Base-by-base conservation (phyloP, 1,140 invertebrate species). In the Proctacanthus coquilletti region DNA sequence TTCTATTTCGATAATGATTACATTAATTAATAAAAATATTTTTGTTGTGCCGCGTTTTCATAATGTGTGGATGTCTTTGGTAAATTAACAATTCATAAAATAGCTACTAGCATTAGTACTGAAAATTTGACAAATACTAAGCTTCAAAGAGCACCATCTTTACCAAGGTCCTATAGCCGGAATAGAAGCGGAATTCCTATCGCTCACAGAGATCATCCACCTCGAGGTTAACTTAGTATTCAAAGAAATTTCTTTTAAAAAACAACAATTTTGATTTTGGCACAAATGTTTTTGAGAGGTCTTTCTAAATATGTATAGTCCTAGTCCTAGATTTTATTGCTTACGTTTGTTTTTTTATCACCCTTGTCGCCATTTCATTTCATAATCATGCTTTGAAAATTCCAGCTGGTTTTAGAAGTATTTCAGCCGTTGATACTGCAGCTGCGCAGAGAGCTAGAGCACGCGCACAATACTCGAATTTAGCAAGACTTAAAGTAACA, bases 351-450 rank as follows among this genome's bases (percentile, higher is more conserved):
- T n/a, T n/a, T n/a, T n/a, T n/a, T n/a, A n/a, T n/a, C n/a, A n/a
- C n/a, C n/a, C n/a, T n/a, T n/a, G n/a, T n/a, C n/a, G n/a, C n/a
- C n/a, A n/a, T n/a, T n/a, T n/a, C n/a, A n/a, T n/a, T n/a, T n/a
- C n/a, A n/a, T n/a, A n/a, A n/a, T n/a, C n/a, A n/a, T n/a, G n/a
- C n/a, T n/a, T n/a, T n/a, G 18, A 59, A 59, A 33, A 42, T 55
- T 0, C 42, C 53, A 14, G 46, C 62, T 34, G 71, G 62, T 40
- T 69, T 67, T 49, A 73, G 89, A 42, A 94, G 89, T 32, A 88
- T 84, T 51, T 93, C 88, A 46, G 89, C 89, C 27, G 85, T 94
- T 52, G 91, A 96, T 68, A 70, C 88, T 37, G 83, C 84, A 47
- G 85, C 86, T 8, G 86, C 78, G 18, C 80, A 87, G 60, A 65